Evolutionary conservation across 2,113 vertebrate species (phyloP).

Genomic region (Xiphias gladius): DNA sequence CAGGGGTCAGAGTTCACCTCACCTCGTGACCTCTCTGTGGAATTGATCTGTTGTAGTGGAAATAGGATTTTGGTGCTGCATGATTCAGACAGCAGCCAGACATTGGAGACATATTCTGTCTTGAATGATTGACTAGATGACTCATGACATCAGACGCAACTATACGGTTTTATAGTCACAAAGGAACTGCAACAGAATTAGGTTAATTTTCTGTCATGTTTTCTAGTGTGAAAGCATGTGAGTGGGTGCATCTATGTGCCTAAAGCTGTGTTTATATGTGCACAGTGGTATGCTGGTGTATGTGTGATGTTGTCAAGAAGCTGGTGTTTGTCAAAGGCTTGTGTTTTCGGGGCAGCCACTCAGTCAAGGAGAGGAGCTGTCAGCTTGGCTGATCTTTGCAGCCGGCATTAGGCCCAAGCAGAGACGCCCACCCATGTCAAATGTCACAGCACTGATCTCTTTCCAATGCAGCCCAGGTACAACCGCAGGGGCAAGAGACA

Average conservation of each 20-base stretch:
- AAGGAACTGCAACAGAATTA: conserved; percentile 34
- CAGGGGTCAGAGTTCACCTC: conserved; percentile 63
- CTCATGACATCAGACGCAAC: conserved; percentile 38
- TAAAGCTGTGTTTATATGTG: conserved; percentile 47
- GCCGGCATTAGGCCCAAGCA: conserved; percentile 69
- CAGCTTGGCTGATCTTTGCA: conserved; percentile 69
- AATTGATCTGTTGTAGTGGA: conserved; percentile 78
- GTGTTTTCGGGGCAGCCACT: conserved; percentile 66
- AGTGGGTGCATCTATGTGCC: conserved; percentile 23
- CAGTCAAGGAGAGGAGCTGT: conserved; percentile 70
- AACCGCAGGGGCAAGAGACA: conserved; percentile 69
- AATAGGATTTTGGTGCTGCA: conserved; percentile 72
- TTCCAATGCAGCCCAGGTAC: conserved; percentile 79
- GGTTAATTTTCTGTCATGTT: conserved; percentile 36
- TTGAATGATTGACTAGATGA: conserved; percentile 58
- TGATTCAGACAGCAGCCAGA: conserved; percentile 57
- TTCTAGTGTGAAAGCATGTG: neutral
- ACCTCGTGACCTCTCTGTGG: conserved; percentile 66
- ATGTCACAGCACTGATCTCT: conserved; percentile 84
- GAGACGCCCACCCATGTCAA: conserved; percentile 83
- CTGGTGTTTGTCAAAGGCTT: conserved; percentile 64
- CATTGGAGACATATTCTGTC: conserved; percentile 42
- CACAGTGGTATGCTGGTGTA: conserved; percentile 4
- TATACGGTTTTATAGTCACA: conserved; percentile 17
- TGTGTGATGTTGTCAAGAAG: conserved; percentile 52